Evolutionary conservation across 2,888 invertebrate genomes (phyloP).

Genomic region (Helicoverpa assulta): DNA sequence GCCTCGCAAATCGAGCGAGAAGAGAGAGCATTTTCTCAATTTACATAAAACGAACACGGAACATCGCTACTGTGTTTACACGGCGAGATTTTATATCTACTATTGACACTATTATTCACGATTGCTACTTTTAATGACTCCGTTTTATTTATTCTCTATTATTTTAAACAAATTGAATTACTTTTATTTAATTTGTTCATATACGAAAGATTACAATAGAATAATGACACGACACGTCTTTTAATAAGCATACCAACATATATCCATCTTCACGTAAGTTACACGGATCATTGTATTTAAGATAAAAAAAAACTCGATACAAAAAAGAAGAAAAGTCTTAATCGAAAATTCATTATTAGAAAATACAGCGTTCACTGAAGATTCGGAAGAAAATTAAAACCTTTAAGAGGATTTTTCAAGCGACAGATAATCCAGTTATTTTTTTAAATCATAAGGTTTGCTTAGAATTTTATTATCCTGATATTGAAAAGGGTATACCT

Average conservation of each 20-base stretch:
- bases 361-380: slow-evolving; percentile 62
- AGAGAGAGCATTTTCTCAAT: slow-evolving; percentile 86
- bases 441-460: slow-evolving; percentile 70
- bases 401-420: slow-evolving; percentile 72
- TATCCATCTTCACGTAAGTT: neutral
- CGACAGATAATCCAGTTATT: slow-evolving; percentile 72
- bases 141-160: slow-evolving; percentile 13
- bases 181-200: slow-evolving; percentile 5
- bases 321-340: slow-evolving; percentile 57
- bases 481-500: slow-evolving; percentile 61
- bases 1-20: slow-evolving; percentile 88
- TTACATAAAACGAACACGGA: slow-evolving; percentile 87
- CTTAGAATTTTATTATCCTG: slow-evolving; percentile 60
- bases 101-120: slow-evolving; percentile 51
- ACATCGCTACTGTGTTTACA: slow-evolving; percentile 80
- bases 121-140: slow-evolving; percentile 43
- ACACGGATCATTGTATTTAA: slow-evolving; percentile 36
- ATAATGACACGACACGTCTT: no score
- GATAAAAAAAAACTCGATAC: slow-evolving; percentile 44
- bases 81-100: slow-evolving; percentile 69
- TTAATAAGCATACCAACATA: no score
- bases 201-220: slow-evolving; percentile 6
- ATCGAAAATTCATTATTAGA: slow-evolving; percentile 62
- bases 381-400: slow-evolving; percentile 72
- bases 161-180: slow-evolving; percentile 18